These are phyloP conservation scores for Belgica antarctica DNA, from an alignment of 2,888 invertebrate species.

Conservation along the genomic window DNA sequence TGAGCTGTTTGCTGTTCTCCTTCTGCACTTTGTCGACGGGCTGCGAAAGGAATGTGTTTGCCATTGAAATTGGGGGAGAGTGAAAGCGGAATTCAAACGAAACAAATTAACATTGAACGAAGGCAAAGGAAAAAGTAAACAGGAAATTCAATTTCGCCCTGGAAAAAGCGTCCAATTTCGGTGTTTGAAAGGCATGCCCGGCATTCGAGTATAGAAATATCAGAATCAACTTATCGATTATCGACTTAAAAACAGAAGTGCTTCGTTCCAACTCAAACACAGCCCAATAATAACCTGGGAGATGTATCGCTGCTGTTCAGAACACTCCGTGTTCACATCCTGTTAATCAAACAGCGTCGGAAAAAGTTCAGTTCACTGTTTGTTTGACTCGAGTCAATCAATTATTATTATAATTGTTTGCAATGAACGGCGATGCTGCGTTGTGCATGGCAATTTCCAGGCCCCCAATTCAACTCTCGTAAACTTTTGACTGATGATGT, in stretches of 20 bases:
- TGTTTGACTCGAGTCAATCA: constrained; percentile 17
- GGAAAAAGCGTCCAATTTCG: neutral
- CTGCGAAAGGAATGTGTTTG: neutral
- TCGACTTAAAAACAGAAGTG: constrained; percentile 28
- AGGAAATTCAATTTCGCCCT: constrained; percentile 41
- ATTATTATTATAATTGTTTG: constrained; percentile 27
- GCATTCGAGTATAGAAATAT: neutral
- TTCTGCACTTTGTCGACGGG: neutral
- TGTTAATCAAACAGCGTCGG: constrained; percentile 34
- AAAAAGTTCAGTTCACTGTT: constrained; percentile 2
- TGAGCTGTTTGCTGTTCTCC: constrained; percentile 9
- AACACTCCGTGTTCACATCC: constrained; percentile 8
- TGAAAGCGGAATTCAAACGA: neutral
- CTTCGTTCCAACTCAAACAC: constrained; percentile 3
- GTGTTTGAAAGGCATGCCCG: neutral
- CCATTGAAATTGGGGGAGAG: neutral
- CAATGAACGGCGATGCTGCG: neutral
- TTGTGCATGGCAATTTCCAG: neutral
- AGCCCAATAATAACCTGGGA: no score
- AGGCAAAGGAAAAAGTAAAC: constrained; percentile 36
- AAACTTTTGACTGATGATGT: constrained; percentile 26
- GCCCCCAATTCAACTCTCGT: no score
- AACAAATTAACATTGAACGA: constrained; percentile 26
- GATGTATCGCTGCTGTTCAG: constrained; percentile 13
- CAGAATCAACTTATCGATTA: constrained; percentile 23